Conservation (phyloP, 1,140 invertebrate species). For the Drosophila sulfurigaster region DNA sequence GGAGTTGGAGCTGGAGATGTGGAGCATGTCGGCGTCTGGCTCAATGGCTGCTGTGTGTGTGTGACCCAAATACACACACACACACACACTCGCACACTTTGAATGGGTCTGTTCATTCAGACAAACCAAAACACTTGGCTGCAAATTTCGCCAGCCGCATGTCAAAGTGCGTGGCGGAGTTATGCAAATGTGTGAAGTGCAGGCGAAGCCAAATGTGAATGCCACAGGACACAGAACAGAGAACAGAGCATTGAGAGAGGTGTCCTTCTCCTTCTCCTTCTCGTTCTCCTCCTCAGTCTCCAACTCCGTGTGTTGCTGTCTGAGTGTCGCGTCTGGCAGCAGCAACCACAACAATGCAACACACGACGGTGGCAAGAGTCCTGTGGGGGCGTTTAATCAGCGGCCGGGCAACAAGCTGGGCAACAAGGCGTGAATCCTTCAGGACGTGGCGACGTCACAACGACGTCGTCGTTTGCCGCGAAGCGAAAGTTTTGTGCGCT, state of each 20-base stretch:
- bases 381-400: constrained; percentile 37
- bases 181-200: constrained; percentile 75
- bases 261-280: constrained; percentile 26
- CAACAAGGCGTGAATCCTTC: constrained; percentile 47
- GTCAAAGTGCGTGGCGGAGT: constrained; percentile 79
- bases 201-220: constrained; percentile 32
- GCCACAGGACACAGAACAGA: not conserved
- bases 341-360: constrained; percentile 56
- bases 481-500: constrained; percentile 71
- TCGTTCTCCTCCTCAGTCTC: not conserved
- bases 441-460: constrained; percentile 23
- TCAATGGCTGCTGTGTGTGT: constrained; percentile 50
- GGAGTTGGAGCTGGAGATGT: constrained; percentile 46
- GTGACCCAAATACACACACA: constrained; percentile 73
- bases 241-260: constrained; percentile 31
- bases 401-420: constrained; percentile 21
- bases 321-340: constrained; percentile 37
- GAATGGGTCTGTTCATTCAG: constrained; percentile 51
- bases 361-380: not conserved
- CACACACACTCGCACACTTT: constrained; percentile 1
- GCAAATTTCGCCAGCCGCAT: constrained; percentile 64
- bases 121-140: constrained; percentile 56
- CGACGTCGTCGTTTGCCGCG: constrained; percentile 30
- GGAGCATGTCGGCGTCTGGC: constrained; percentile 44
- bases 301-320: constrained; percentile 2